phyloP scores from a whole-genome alignment of 2,888 invertebrate species.

The Tenodera sinensis region DNA sequence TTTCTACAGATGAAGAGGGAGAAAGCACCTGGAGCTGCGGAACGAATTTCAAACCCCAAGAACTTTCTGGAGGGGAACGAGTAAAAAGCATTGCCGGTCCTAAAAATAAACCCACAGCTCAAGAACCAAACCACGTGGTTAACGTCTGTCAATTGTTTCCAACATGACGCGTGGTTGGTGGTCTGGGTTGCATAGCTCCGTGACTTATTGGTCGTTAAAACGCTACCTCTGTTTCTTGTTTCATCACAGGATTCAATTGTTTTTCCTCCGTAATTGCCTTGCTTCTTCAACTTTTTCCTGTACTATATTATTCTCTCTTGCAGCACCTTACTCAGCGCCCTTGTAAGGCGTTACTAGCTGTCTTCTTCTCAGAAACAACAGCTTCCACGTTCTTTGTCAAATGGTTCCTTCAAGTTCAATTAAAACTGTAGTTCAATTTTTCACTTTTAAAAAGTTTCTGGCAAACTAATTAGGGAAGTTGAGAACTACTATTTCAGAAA shows the following conservation, averaged over 20 bases:
- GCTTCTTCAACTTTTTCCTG: not conserved
- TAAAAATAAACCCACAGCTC: not conserved
- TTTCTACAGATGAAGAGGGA: not conserved
- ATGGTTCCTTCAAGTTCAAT: too few relatives aligned
- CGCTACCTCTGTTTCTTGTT: not conserved
- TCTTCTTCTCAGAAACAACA: not conserved
- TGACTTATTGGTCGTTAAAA: not conserved
- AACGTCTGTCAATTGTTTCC: not conserved
- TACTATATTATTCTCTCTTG: not conserved
- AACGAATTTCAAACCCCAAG: not conserved
- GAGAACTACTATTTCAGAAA: too few relatives aligned
- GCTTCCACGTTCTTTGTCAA: too few relatives aligned
- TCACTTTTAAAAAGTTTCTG: too few relatives aligned
- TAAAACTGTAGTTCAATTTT: too few relatives aligned
- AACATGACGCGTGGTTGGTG: not conserved
- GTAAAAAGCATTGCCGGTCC: not conserved
- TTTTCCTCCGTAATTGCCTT: not conserved
- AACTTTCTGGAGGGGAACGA: not conserved
- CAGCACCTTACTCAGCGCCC: not conserved
- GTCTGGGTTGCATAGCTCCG: not conserved
- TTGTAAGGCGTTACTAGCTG: not conserved
- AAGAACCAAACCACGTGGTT: not conserved
- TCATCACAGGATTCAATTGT: not conserved
- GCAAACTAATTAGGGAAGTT: too few relatives aligned
- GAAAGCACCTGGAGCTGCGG: not conserved